Base-by-base conservation (phyloP, 2,888 invertebrate species). In the Neoscelio sp. region DNA sequence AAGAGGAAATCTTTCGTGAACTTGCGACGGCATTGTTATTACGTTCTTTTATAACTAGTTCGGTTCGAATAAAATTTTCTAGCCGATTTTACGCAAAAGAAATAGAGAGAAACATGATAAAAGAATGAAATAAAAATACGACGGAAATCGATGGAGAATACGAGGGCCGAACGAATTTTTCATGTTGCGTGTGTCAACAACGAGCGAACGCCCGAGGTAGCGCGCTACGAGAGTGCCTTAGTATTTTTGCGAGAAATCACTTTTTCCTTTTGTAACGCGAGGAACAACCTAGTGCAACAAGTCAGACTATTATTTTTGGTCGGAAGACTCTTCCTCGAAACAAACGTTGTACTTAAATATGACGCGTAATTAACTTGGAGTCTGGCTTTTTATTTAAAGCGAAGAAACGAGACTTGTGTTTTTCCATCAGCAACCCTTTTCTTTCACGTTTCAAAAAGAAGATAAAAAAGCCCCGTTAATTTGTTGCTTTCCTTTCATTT, bases 241-340 rank as follows among this genome's bases (percentile, higher is more conserved):
- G 50, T 64, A 38, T 48, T 46, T 64, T 64, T 6, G n/a, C 50
- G 28, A 35, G 17, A 42, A 65, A 65, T 52, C 52, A 40, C 33
- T 28, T 52, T 65, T 50, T 65, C 12, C 44, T n/a, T 10, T 58
- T 35, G 15, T 12, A 35, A 52, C n/a, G 20, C 13, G 12, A 40
- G 38, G 10, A 38, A 42, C 56, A 26, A n/a, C 18, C 52, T 26
- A 26, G 40, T 42, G 58, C 58, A 58, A 58, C 58, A 58, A 58
- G 58, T 58, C 23, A 40, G 58, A 42, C 58, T 58, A 58, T 58
- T 58, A 58, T 58, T 58, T 58, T 58, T 58, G 42, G 26, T 26
- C 15, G 4, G 42, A 17, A 42, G 5, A 15, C 17, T 42, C 28
- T 42, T 58, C 15, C 42, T 42, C 18, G 17, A 58, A 42, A 42